Conservation (phyloP, 1,140 invertebrate species). For the Linepithema humile region DNA sequence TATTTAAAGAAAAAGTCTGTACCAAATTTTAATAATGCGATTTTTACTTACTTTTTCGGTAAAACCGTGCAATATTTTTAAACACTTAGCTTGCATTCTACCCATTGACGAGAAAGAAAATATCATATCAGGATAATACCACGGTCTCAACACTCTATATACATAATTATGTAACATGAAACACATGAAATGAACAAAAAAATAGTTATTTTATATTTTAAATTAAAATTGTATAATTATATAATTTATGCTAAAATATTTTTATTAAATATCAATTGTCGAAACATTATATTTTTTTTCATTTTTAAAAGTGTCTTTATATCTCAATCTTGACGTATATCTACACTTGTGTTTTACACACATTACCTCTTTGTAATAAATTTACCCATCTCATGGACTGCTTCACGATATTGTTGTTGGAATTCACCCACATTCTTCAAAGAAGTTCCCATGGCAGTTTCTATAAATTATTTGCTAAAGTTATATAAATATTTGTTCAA, state of each 20-base stretch:
- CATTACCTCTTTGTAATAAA: constrained; percentile 65
- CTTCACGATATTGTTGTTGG: constrained; percentile 87
- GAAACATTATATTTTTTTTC: too few species aligned
- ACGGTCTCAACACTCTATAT: constrained; percentile 85
- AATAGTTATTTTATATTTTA: not conserved
- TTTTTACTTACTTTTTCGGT: constrained; percentile 85
- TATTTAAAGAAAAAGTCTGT: not conserved
- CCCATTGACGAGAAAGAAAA: constrained; percentile 84
- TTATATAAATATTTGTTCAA: not conserved
- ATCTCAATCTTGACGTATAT: too few species aligned
- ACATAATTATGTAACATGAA: not conserved
- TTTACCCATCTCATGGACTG: constrained; percentile 79
- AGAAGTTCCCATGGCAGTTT: constrained; percentile 92
- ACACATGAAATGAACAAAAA: not conserved
- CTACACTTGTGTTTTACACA: not conserved
- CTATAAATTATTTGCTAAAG: constrained; percentile 80
- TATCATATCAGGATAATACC: constrained; percentile 85
- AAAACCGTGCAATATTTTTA: constrained; percentile 89
- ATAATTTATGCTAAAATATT: too few species aligned
- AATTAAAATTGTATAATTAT: too few species aligned
- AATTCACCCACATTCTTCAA: constrained; percentile 85
- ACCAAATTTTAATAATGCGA: not conserved
- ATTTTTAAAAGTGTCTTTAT: too few species aligned
- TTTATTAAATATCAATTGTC: too few species aligned
- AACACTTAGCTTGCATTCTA: constrained; percentile 83